phyloP scores from a whole-genome alignment of 2,113 vertebrate species.

The Pedionomus torquatus region DNA sequence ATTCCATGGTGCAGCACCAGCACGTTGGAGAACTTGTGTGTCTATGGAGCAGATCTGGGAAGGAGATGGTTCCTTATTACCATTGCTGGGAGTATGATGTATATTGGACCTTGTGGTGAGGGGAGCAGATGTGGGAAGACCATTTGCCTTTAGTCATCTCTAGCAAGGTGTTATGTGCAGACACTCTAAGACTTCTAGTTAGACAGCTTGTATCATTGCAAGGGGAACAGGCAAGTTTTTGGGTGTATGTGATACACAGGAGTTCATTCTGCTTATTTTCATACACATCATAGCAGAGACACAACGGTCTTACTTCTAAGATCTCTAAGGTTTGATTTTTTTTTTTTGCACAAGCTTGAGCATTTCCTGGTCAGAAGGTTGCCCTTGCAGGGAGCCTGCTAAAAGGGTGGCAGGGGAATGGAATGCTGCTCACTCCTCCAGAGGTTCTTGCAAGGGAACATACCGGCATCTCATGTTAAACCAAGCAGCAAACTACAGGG shows the following conservation, averaged over 20 bases:
- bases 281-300: not conserved
- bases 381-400: not conserved
- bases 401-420: not conserved
- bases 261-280: not conserved
- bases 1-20: accelerated
- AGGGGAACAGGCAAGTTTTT: not conserved
- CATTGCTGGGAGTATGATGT: not conserved
- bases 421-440: not conserved
- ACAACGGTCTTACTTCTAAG: not conserved
- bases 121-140: not conserved
- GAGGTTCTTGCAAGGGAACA: not conserved
- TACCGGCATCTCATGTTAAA: not conserved
- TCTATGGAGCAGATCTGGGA: not conserved
- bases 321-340: not conserved
- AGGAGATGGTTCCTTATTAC: not conserved
- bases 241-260: too few relatives aligned
- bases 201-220: not conserved
- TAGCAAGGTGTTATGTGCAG: not conserved
- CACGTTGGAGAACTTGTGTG: not conserved
- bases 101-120: not conserved
- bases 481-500: not conserved
- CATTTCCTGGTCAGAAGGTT: not conserved
- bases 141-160: not conserved
- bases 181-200: not conserved
- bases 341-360: not conserved